These are phyloP conservation scores for Hippocampus guttulatus DNA, from an alignment of 2,113 vertebrate genomes.

Conservation along the genomic window DNA sequence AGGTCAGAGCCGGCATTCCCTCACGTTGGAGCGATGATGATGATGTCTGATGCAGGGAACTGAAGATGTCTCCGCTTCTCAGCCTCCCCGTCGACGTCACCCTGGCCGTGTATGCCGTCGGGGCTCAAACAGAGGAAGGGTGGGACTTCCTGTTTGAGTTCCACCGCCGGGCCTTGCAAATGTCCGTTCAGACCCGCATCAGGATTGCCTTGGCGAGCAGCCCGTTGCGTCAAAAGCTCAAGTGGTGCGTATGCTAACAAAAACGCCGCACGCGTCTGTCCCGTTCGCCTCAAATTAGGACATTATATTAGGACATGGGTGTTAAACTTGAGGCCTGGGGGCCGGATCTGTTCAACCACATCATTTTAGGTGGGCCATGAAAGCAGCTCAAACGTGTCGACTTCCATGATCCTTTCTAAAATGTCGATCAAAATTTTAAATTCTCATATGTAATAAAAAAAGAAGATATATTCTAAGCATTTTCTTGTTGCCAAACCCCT, in stretches of 20 bases:
- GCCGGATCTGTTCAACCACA: too few relatives aligned
- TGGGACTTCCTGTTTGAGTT: slow-evolving; percentile 87
- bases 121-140: slow-evolving; percentile 76
- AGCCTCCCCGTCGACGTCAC: slow-evolving; percentile 83
- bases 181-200: slow-evolving; percentile 71
- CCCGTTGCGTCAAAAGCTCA: slow-evolving; percentile 74
- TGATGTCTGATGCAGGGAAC: too few relatives aligned
- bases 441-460: too few relatives aligned
- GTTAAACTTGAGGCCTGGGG: too few relatives aligned
- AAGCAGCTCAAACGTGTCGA: too few relatives aligned
- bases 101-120: slow-evolving; percentile 79
- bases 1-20: slow-evolving; percentile 68
- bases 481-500: too few relatives aligned
- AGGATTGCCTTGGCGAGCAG: slow-evolving; percentile 74
- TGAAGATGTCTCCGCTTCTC: background rate
- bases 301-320: too few relatives aligned
- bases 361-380: too few relatives aligned
- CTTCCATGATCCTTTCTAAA: too few relatives aligned
- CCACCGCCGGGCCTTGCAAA: slow-evolving; percentile 73
- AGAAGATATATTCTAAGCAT: too few relatives aligned
- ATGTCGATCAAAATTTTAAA: too few relatives aligned
- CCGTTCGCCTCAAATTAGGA: too few relatives aligned
- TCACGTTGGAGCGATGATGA: background rate
- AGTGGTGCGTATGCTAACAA: slow-evolving; percentile 64
- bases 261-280: fast-evolving